phyloP scores from a whole-genome alignment of 2,113 vertebrate species.

The Xiphophorus hellerii region DNA sequence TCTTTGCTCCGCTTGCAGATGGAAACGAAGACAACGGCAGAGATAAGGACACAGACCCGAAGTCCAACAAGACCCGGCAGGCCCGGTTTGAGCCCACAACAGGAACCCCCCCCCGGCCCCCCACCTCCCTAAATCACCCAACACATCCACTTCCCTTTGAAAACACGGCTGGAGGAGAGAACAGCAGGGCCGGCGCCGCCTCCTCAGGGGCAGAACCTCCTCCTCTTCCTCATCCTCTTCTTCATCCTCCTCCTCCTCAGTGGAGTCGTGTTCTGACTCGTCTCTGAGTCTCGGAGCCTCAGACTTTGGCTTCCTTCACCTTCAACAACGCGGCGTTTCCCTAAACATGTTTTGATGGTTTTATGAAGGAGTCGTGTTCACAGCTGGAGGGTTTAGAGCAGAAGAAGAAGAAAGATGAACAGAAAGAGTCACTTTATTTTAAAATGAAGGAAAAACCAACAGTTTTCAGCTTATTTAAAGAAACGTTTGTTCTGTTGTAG shows the following conservation, averaged over 20 bases:
- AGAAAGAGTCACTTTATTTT: too few species aligned
- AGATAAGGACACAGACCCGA: conserved; percentile 35
- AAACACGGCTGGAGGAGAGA: conserved; percentile 21
- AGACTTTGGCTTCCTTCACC: background rate
- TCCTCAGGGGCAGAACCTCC: background rate
- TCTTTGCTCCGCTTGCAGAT: conserved; percentile 40
- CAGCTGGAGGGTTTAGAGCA: too few species aligned
- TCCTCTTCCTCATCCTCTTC: too few species aligned
- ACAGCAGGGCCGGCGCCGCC: too few species aligned
- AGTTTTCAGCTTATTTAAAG: too few species aligned
- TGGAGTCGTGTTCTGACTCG: background rate
- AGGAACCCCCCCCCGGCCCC: conserved; percentile 49
- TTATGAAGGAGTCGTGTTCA: too few species aligned
- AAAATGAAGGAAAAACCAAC: too few species aligned
- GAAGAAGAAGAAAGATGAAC: too few species aligned
- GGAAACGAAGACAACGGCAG: conserved; percentile 2
- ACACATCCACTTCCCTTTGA: conserved; percentile 52
- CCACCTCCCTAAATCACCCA: conserved; percentile 21
- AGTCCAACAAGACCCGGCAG: conserved; percentile 45
- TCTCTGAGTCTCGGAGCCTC: background rate
- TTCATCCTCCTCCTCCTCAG: background rate
- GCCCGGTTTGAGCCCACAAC: conserved; percentile 25
- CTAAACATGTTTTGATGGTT: too few species aligned
- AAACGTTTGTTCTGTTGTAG: too few species aligned
- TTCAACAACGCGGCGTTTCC: background rate